Base-by-base conservation (phyloP, 2,113 vertebrate genomes). In the Brachirus orientalis region DNA sequence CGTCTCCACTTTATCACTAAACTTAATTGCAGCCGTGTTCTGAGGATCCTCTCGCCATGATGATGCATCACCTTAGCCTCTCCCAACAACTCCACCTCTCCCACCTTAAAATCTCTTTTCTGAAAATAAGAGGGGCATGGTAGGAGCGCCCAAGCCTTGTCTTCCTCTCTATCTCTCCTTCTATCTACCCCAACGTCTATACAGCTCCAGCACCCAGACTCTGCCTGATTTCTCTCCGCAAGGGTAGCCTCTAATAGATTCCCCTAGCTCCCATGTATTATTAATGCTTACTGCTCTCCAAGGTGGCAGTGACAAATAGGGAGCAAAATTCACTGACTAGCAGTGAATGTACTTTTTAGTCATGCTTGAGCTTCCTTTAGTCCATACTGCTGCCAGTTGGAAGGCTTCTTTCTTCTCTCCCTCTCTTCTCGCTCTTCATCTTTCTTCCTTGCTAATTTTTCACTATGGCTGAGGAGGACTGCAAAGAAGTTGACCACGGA, bases 231-330 rank as follows among this genome's bases (percentile, higher is more conserved):
- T 93, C 85, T 96, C 94, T 94, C 92, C 59, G 89, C 96, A 95
- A 95, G 94, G 96, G 92, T 97, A 94, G 94, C 93, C 94, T 93
- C 95, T 98, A 99, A 98, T 96, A 96, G 95, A 97, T 96, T 96
- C 95, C 85, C 86, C 94, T 94, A 88, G 93, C 91, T 94, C 90
- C 95, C 93, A 96, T 97, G 95, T 95, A 98, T 99, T 98, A 98
- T 98, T 98, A 98, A 99, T 99, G 95, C 93, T 93, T 89, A 89
- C 93, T 55, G 83, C 94, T 95, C 94, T 95, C 94, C 94, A 95
- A 96, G 96, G 95, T 98, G 96, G 95, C 96, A 97, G 95, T 97
- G 97, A 98, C 95, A 98, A 98, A 98, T 98, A 95, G 95, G 94
- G 95, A 96, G 94, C 93, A 94, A 89, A 95, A 95, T 94, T 94